Evolutionary conservation across 2,113 vertebrate species (phyloP).

Genomic region (Sakesphorus luctuosus): DNA sequence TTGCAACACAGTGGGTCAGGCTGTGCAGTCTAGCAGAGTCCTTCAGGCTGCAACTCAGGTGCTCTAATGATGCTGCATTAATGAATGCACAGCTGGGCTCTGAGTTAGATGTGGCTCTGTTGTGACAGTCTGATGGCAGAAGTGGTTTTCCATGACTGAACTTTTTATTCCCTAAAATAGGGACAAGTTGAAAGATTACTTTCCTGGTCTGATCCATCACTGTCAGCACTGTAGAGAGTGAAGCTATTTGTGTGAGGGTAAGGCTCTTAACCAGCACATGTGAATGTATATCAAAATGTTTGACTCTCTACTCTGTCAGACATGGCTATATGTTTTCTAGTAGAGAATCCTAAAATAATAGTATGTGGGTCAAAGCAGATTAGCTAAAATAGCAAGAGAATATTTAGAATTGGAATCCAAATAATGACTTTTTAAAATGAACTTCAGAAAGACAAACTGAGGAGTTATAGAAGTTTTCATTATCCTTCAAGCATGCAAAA

Average conservation of each 20-base stretch:
- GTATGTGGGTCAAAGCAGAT: constrained; percentile 16
- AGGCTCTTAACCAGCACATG: background rate
- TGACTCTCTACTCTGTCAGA: background rate
- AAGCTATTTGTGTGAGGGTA: background rate
- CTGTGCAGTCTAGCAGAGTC: background rate
- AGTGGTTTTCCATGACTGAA: background rate
- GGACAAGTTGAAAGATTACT: background rate
- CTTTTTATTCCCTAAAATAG: constrained; percentile 9
- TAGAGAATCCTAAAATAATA: background rate
- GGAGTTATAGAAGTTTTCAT: background rate
- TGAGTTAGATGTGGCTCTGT: background rate
- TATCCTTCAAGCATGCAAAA: constrained; percentile 7
- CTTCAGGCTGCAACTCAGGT: background rate
- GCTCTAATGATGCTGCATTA: background rate
- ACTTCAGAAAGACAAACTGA: background rate
- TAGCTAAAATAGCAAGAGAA: background rate
- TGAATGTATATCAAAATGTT: background rate
- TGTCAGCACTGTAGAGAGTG: background rate
- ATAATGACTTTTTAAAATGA: background rate
- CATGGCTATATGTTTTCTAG: background rate
- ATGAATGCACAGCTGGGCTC: background rate
- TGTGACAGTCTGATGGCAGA: background rate
- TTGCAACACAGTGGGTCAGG: fast-evolving
- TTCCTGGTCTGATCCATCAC: background rate
- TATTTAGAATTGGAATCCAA: constrained; percentile 20